Conservation (phyloP, 2,888 invertebrate species). For the Tetragonisca angustula region DNA sequence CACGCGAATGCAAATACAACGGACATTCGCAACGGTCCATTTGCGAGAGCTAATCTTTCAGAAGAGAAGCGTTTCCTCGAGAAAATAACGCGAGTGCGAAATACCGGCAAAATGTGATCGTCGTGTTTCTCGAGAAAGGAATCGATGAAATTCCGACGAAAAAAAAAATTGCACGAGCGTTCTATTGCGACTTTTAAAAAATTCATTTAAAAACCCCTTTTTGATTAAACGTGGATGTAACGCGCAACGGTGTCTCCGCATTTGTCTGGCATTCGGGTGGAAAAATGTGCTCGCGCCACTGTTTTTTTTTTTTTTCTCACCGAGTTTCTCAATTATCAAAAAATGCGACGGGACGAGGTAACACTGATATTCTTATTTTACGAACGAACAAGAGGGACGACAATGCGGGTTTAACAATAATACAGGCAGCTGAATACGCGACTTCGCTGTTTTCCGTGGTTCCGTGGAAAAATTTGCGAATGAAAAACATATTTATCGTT, state of each 20-base stretch:
- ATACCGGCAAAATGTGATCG: too few relatives aligned
- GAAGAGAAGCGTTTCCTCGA: background rate
- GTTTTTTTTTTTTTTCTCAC: background rate
- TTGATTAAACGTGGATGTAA: background rate
- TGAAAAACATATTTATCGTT: constrained; percentile 1
- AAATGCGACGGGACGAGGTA: background rate
- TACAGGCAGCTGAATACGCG: background rate
- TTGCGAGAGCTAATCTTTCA: background rate
- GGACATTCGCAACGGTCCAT: background rate
- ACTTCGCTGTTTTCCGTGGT: background rate
- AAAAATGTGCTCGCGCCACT: background rate
- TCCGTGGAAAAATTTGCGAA: background rate
- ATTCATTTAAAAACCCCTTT: background rate
- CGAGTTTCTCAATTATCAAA: background rate
- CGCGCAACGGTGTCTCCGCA: background rate
- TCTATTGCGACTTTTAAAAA: background rate
- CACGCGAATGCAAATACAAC: background rate
- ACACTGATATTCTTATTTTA: background rate
- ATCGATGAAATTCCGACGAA: background rate
- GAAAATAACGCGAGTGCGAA: background rate
- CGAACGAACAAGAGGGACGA: background rate
- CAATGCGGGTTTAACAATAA: background rate
- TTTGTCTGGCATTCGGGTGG: background rate
- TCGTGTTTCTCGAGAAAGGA: background rate
- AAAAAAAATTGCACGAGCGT: background rate